Conservation (phyloP, 2,888 invertebrate species). For the Sinohyriopsis cumingii region DNA sequence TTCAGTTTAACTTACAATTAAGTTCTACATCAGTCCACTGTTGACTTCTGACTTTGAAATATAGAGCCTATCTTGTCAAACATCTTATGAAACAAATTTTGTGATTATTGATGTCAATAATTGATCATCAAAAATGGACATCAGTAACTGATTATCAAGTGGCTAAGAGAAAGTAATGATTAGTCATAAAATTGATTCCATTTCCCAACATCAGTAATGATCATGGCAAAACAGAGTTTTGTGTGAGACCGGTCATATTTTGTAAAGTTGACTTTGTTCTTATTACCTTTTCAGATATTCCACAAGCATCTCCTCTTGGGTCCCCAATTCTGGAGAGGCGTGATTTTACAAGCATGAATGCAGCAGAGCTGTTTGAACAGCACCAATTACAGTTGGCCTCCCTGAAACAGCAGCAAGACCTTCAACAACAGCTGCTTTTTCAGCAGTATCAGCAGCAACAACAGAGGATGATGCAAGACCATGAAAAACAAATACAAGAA, state of each 20-base stretch:
- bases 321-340: slow-evolving; percentile 49
- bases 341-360: slow-evolving; percentile 14
- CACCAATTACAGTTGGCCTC: slow-evolving; percentile 63
- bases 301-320: slow-evolving; percentile 47
- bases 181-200: no score
- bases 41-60: no score
- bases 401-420: slow-evolving; percentile 67
- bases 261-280: neutral
- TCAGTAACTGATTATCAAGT: no score
- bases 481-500: slow-evolving; percentile 68
- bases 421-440: slow-evolving; percentile 65
- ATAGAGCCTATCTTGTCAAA: no score
- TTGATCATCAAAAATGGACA: no score
- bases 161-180: no score
- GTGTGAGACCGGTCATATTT: neutral
- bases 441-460: slow-evolving; percentile 69
- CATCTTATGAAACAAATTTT: no score
- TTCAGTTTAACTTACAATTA: no score
- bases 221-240: neutral
- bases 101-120: no score
- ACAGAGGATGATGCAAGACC: slow-evolving; percentile 66
- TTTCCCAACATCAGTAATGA: neutral
- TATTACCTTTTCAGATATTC: slow-evolving; percentile 46
- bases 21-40: no score
- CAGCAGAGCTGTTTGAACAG: slow-evolving; percentile 44